A percentile compares a stretch with the other conserved stretches of the same genome.
Conservation (phyloP, 2,888 invertebrate genomes). For the Meliscaeva auricollis region DNA sequence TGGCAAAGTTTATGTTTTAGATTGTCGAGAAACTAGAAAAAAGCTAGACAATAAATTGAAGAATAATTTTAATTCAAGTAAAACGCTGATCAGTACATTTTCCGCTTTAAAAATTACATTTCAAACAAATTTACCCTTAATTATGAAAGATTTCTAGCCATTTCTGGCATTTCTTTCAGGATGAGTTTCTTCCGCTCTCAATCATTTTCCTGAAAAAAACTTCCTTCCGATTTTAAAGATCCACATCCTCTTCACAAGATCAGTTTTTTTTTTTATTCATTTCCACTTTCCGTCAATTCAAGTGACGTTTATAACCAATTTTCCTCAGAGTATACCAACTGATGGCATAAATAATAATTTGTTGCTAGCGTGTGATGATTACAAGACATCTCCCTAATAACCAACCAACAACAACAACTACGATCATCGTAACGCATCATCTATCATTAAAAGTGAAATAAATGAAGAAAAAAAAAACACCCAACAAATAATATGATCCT, state of each 20-base stretch:
- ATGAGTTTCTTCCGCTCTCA: slow-evolving; percentile 29
- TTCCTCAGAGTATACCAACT: slow-evolving; percentile 6
- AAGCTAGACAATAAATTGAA: no score
- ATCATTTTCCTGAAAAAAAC: slow-evolving; percentile 22
- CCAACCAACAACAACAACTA: slow-evolving; percentile 3
- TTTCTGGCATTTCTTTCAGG: not conserved
- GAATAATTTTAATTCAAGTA: no score
- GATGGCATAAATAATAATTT: slow-evolving; percentile 46
- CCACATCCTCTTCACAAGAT: slow-evolving; percentile 50
- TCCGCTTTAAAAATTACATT: no score
- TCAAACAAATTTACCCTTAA: no score
- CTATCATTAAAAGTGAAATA: slow-evolving; percentile 51
- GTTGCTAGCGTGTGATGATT: slow-evolving; percentile 72
- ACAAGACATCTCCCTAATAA: slow-evolving; percentile 73
- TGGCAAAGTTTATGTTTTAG: no score
- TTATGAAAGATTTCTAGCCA: not conserved
- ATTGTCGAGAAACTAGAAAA: no score
- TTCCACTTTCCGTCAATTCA: slow-evolving; percentile 35
- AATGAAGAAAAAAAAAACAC: not conserved
- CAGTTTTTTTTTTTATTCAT: slow-evolving; percentile 17
- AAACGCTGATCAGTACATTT: no score
- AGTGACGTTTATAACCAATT: slow-evolving; percentile 63
- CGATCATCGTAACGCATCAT: slow-evolving; percentile 56
- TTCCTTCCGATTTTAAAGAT: slow-evolving; percentile 69
- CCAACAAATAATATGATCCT: slow-evolving; percentile 55